These are phyloP conservation scores for Patiria pectinifera DNA, from an alignment of 53 echinoderm and acorn worm species.

Conservation along the genomic window DNA sequence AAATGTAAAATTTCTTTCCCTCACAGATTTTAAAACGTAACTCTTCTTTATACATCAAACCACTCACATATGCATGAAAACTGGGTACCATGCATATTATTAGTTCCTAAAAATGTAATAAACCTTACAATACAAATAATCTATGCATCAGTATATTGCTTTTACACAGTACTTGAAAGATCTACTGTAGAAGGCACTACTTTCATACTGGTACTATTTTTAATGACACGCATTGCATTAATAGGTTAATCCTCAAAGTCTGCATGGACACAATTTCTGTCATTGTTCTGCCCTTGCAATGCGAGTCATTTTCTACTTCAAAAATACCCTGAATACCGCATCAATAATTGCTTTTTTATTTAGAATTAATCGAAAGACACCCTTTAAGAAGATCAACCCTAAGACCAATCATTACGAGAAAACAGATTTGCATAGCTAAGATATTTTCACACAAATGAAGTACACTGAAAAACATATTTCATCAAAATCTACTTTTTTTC, in stretches of 20 bases:
- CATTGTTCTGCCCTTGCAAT: background rate
- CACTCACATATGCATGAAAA: background rate
- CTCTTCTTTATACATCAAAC: background rate
- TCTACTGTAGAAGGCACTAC: background rate
- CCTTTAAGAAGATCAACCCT: background rate
- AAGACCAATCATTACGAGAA: background rate
- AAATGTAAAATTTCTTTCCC: background rate
- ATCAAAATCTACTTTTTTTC: conserved; percentile 41
- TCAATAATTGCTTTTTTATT: background rate
- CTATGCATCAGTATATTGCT: background rate
- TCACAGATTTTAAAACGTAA: background rate
- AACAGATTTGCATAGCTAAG: conserved; percentile 2
- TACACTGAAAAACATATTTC: background rate
- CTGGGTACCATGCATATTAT: no score
- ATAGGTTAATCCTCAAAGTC: no score
- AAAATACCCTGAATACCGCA: conserved; percentile 15
- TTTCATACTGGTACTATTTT: background rate
- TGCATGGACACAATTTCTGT: background rate
- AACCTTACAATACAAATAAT: background rate
- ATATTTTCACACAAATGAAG: background rate
- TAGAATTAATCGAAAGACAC: background rate
- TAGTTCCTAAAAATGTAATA: no score
- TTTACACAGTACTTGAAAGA: background rate
- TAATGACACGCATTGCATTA: background rate
- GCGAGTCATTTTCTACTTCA: background rate